Base-by-base conservation (phyloP, 2,888 invertebrate species). In the Hydrotaea diabolus region DNA sequence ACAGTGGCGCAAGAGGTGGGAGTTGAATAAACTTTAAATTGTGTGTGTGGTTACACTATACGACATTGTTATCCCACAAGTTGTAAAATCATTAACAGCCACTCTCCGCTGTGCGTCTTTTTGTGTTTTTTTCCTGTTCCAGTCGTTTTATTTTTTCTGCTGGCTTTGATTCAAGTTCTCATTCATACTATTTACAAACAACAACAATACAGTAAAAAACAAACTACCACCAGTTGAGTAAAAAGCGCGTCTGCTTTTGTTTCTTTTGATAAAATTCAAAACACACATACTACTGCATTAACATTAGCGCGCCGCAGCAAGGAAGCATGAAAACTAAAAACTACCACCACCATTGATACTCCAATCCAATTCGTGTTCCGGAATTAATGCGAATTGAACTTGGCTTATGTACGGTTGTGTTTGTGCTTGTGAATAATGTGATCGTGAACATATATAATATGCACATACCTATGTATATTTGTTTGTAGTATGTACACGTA, bases 201-300 rank as follows among this genome's bases (percentile, higher is more conserved):
- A 17, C 57, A 57, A 57, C 5, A 46, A n/a, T n/a, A n/a, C n/a
- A n/a, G n/a, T n/a, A n/a, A n/a, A n/a, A n/a, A n/a, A n/a, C n/a
- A n/a, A n/a, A 21, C 57, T 49, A 39, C 78, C 62, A 78, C 78
- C 31, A 78, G 78, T 78, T 78, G 78, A 78, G 31, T 9, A 49
- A 69, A 13, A 62, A 26, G 49, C 15, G 7, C 13, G 21, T 19
- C 55, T 21, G 5, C n/a, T 55, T 5, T 73, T 19, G 17, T 73
- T 21, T 36, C 17, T 31, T 53, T 17, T 23, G 53, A n/a, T 17
- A 53, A 17, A 17, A 53, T 1, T 1, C 2, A 36, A 36, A 62
- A 43, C 62, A 36, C 26, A 49, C 49, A 62, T 46, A 76, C 36
- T 31, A 46, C 15, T n/a, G n/a, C 4, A 74, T 2, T 23, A 31